These are phyloP conservation scores for Temnothorax nylanderi DNA, from an alignment of 1,140 invertebrate genomes.

Conservation along the genomic window DNA sequence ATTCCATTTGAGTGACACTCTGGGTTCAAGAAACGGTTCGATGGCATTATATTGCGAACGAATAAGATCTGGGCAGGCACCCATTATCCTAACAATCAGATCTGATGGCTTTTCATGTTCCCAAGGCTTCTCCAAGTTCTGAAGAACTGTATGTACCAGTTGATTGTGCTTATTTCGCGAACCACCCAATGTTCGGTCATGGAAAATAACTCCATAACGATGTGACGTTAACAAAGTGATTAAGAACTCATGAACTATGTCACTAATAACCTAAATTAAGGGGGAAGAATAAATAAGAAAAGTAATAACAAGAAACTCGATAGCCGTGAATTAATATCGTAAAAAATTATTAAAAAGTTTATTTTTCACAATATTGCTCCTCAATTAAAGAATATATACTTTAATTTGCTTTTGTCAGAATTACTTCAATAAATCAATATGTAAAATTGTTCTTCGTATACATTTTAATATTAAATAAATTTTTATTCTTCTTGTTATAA, in stretches of 20 bases:
- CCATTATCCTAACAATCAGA: constrained; percentile 89
- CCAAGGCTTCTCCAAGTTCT: constrained; percentile 88
- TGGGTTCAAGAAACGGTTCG: constrained; percentile 87
- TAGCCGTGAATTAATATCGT: neutral
- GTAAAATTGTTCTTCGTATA: constrained; percentile 11
- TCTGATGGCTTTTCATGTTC: constrained; percentile 88
- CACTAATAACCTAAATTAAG: constrained; percentile 83
- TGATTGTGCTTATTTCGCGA: constrained; percentile 87
- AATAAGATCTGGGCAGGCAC: constrained; percentile 90
- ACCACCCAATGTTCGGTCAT: constrained; percentile 87
- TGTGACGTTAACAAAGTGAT: constrained; percentile 89
- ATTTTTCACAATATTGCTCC: neutral
- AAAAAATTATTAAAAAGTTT: neutral
- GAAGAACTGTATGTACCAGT: constrained; percentile 88
- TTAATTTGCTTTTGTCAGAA: neutral
- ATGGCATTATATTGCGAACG: constrained; percentile 87
- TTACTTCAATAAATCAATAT: neutral
- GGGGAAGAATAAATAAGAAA: constrained; percentile 43
- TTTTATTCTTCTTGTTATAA: neutral
- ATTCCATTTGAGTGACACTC: constrained; percentile 87
- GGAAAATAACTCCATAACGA: constrained; percentile 90
- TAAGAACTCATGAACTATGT: constrained; percentile 89
- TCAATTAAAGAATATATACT: neutral
- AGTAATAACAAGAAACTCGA: constrained; percentile 46
- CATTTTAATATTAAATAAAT: constrained; percentile 25